A percentile compares a stretch with the other conserved stretches of the same genome.
Conservation (phyloP, 2,113 vertebrate genomes). For the Pachypanchax playfairii region DNA sequence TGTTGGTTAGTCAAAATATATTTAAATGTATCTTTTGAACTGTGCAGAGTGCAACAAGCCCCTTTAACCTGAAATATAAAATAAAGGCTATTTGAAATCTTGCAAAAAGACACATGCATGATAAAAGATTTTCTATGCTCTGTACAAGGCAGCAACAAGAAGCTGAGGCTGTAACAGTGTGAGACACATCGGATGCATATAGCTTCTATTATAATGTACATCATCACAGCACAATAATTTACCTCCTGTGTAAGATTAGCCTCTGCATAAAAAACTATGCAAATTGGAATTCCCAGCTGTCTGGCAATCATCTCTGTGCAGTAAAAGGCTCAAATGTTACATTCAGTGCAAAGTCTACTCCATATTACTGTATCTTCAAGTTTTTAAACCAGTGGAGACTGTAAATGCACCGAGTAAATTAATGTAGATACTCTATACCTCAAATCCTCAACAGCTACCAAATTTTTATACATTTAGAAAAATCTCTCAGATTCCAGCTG, state of each 20-base stretch:
- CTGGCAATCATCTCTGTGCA: not conserved
- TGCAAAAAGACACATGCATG: not conserved
- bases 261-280: conserved; percentile 12
- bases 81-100: not conserved
- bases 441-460: no score
- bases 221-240: conserved; percentile 1
- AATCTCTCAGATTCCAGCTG: no score
- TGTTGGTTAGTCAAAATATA: not conserved
- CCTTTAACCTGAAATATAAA: not conserved
- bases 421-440: not conserved
- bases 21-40: not conserved
- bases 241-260: not conserved
- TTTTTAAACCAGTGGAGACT: conserved; percentile 1
- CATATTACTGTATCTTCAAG: not conserved
- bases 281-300: conserved; percentile 5
- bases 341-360: conserved; percentile 9
- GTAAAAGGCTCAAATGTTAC: not conserved
- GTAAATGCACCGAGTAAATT: conserved; percentile 1
- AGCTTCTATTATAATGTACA: not conserved
- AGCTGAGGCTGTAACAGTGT: not conserved
- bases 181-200: not conserved
- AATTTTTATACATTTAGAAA: no score
- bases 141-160: conserved; percentile 1
- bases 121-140: not conserved
- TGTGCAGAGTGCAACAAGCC: not conserved